phyloP scores from a whole-genome alignment of 1,140 invertebrate genomes.

The Vanessa tameamea region DNA sequence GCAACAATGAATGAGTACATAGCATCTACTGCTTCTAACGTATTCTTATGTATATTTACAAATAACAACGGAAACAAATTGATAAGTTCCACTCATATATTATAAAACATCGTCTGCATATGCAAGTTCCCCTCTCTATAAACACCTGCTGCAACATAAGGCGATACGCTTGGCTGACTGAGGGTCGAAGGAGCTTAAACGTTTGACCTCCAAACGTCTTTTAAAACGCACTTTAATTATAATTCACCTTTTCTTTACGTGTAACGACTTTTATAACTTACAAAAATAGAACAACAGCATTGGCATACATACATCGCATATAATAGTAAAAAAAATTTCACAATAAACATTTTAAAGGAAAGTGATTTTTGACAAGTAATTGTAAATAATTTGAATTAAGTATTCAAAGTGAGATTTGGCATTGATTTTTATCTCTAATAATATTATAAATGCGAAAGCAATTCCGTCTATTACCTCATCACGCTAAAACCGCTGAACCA shows the following conservation, averaged over 20 bases:
- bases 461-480: too few species aligned
- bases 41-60: too few species aligned
- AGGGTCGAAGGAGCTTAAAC: constrained; percentile 30
- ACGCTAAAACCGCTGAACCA: too few species aligned
- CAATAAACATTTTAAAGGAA: not conserved
- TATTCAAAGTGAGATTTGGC: too few species aligned
- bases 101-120: constrained; percentile 7
- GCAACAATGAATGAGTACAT: too few species aligned
- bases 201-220: constrained; percentile 33
- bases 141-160: constrained; percentile 39
- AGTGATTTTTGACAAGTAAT: not conserved
- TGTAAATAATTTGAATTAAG: too few species aligned
- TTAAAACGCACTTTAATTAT: constrained; percentile 3
- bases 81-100: not conserved
- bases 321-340: too few species aligned
- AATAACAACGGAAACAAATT: too few species aligned
- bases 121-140: constrained; percentile 23
- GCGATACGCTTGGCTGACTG: constrained; percentile 34
- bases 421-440: too few species aligned
- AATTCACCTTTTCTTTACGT: constrained; percentile 7
- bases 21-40: too few species aligned
- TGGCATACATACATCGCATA: not conserved
- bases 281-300: not conserved
- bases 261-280: not conserved
- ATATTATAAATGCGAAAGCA: too few species aligned